Base-by-base conservation (phyloP, 92 coral and sea anemone genomes). In the Epizoanthus illoricatus region DNA sequence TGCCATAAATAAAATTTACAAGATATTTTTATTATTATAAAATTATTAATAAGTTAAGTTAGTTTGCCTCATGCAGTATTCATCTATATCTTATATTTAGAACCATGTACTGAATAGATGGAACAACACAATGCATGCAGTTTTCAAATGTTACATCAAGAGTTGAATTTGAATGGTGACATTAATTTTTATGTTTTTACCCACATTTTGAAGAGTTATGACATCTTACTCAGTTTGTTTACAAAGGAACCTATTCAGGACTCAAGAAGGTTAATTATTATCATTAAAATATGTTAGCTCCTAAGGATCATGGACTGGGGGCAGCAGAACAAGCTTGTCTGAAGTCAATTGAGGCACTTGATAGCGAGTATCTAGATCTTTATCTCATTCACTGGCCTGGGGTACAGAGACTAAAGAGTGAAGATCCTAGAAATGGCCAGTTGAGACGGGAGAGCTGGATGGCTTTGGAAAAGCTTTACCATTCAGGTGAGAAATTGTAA, bases 351-450 rank as follows among this genome's bases (percentile, higher is more conserved):
- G 81, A 92, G 68, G 87, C 80, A 39, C 91, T 95, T 17, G 88
- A 78, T 73, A 89, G 97, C 72, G 92, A 86, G 15, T 92, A 95
- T 73, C 82, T 95, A n/a, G 98, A 95, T 69, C 80, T 95, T 79
- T 92, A 95, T 71, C 87, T 95, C 12, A 92, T 95, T 43, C 98
- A 95, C 84, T 95, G 98, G 98, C 98, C 97, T 72, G 98, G 95
- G 28, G 92, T 80, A n/a, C 94, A 91, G 70, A 92, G 87, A 67
- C 86, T 92, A 18, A 92, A 92, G 79, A 84, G 89, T 45, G 97
- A 95, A 18, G 93, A 95, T 86, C 97, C 97, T 33, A 87, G 85
- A 39, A 95, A 95, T 81, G 81, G 82, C 4, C 73, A 85, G 54
- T 87, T 85, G 42, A 88, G 98, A 69, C 76, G 73, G 47, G 90